These are phyloP conservation scores for Pygmarrhopalites habei DNA, from an alignment of 1,140 invertebrate genomes.

Conservation along the genomic window DNA sequence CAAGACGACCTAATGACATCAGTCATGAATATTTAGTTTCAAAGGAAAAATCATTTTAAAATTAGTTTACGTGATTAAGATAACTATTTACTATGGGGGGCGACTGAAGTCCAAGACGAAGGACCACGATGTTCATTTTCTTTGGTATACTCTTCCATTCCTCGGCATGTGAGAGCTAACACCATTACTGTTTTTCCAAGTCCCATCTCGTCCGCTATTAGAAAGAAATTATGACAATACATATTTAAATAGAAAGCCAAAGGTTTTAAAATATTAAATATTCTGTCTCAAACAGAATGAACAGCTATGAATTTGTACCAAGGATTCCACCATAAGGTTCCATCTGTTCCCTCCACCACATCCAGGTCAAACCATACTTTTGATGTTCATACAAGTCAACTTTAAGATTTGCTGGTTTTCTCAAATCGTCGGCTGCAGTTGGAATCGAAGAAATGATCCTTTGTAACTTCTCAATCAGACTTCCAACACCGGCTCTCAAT, in stretches of 20 bases:
- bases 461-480: background rate
- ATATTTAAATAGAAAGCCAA: slow-evolving; percentile 23
- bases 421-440: background rate
- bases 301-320: too few species aligned
- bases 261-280: too few species aligned
- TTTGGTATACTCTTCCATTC: slow-evolving; percentile 27
- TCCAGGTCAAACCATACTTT: slow-evolving; percentile 75
- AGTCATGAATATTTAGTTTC: slow-evolving; percentile 1
- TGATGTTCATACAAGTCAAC: slow-evolving; percentile 77
- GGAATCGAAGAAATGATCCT: background rate
- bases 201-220: slow-evolving; percentile 89
- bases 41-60: background rate
- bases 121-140: slow-evolving; percentile 40
- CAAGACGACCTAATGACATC: background rate
- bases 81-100: background rate
- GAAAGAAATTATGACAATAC: slow-evolving; percentile 2
- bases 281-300: background rate
- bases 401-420: slow-evolving; percentile 45
- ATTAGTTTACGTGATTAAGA: slow-evolving; percentile 40
- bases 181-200: slow-evolving; percentile 87
- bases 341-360: slow-evolving; percentile 79
- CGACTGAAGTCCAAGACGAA: slow-evolving; percentile 11
- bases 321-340: slow-evolving; percentile 71
- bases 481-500: background rate
- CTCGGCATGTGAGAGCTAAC: slow-evolving; percentile 62